These are phyloP conservation scores for Lophius americanus DNA, from an alignment of 2,797 vertebrate species.

Conservation along the genomic window DNA sequence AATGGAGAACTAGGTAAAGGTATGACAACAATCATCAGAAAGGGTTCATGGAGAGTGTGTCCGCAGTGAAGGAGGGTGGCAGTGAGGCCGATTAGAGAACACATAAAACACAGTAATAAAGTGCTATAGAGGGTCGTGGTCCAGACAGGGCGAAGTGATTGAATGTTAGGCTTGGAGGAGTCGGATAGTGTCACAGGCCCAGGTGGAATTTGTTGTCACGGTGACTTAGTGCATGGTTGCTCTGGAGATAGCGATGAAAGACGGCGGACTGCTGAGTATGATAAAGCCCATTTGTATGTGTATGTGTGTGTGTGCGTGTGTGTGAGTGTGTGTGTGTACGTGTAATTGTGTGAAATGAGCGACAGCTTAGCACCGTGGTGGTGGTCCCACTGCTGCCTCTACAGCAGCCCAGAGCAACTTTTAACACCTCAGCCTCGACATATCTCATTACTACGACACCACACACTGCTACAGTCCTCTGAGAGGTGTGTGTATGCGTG, in stretches of 20 bases:
- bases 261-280: constrained; percentile 36
- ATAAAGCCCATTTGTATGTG: constrained; percentile 17
- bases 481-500: constrained; percentile 10
- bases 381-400: constrained; percentile 52
- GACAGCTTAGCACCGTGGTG: constrained; percentile 49
- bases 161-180: constrained; percentile 47
- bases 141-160: constrained; percentile 41
- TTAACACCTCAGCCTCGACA: constrained; percentile 63
- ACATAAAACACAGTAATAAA: constrained; percentile 37
- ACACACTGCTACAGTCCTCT: constrained; percentile 22
- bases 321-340: constrained; percentile 16
- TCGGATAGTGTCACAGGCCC: constrained; percentile 60
- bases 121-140: constrained; percentile 26
- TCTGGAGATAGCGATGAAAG: constrained; percentile 71
- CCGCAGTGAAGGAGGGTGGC: constrained; percentile 9
- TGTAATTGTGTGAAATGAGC: constrained; percentile 27
- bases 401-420: constrained; percentile 58
- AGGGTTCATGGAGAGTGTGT: constrained; percentile 16
- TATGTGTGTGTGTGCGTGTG: constrained; percentile 48
- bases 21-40: constrained; percentile 26
- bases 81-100: constrained; percentile 33
- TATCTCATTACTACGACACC: constrained; percentile 58
- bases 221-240: constrained; percentile 65
- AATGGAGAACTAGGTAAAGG: constrained; percentile 18
- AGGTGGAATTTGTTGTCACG: constrained; percentile 74